phyloP scores from a whole-genome alignment of 2,888 invertebrate species.

The Oscheius sp. region DNA sequence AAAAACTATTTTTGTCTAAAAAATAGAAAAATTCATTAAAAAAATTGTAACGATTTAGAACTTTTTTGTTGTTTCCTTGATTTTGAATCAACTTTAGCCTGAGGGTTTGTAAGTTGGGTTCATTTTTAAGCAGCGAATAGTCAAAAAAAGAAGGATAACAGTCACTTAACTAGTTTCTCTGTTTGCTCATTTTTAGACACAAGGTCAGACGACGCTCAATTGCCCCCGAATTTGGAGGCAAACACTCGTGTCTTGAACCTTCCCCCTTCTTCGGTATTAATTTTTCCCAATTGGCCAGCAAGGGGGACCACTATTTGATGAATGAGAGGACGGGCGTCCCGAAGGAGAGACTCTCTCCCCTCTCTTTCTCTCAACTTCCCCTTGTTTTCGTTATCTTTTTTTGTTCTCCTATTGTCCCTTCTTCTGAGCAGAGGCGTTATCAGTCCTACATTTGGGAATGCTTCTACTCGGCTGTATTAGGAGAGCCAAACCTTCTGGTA shows the following conservation, averaged over 20 bases:
- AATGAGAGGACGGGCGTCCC: too few relatives aligned
- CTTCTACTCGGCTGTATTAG: background rate
- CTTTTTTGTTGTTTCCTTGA: too few relatives aligned
- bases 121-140: too few relatives aligned
- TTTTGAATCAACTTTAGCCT: too few relatives aligned
- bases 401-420: background rate
- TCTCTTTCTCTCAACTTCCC: background rate
- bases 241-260: background rate
- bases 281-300: background rate
- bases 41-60: too few relatives aligned
- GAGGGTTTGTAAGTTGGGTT: too few relatives aligned
- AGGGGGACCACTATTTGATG: background rate
- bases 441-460: background rate
- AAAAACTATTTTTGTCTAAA: too few relatives aligned
- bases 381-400: background rate
- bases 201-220: slow-evolving; percentile 9
- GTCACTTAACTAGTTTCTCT: too few relatives aligned
- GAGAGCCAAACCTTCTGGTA: slow-evolving; percentile 7
- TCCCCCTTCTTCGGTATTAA: background rate
- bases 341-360: too few relatives aligned
- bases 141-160: too few relatives aligned
- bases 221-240: background rate
- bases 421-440: slow-evolving; percentile 1
- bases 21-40: too few relatives aligned
- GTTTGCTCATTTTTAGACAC: too few relatives aligned